phyloP scores from a whole-genome alignment of 2,888 invertebrate species.

The Nymphalis c-album region DNA sequence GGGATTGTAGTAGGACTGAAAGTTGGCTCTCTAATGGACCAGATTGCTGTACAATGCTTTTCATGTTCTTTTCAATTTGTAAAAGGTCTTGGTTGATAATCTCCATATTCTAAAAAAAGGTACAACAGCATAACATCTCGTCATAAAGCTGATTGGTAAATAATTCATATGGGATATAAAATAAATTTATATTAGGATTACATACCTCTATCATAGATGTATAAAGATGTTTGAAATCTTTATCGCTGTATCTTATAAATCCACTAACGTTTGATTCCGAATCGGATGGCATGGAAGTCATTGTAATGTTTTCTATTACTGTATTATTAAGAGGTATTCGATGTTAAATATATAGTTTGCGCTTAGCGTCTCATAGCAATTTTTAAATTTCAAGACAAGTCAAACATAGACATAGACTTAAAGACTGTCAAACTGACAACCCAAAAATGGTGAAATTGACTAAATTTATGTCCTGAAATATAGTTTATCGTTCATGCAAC shows the following conservation, averaged over 20 bases:
- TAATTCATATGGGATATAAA: too few species aligned
- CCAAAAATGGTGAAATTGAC: too few species aligned
- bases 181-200: not conserved
- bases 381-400: slow-evolving; percentile 13
- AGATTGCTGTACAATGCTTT: slow-evolving; percentile 55
- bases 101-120: slow-evolving; percentile 65
- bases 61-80: slow-evolving; percentile 68
- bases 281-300: slow-evolving; percentile 69
- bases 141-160: too few species aligned
- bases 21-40: slow-evolving; percentile 69
- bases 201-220: slow-evolving; percentile 64
- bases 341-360: not conserved
- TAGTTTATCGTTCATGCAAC: too few species aligned
- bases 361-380: slow-evolving; percentile 2
- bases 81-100: slow-evolving; percentile 68
- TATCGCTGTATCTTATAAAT: slow-evolving; percentile 67
- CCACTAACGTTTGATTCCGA: slow-evolving; percentile 75
- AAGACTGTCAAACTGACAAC: not conserved
- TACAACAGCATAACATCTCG: not conserved
- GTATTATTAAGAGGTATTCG: not conserved
- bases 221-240: slow-evolving; percentile 64
- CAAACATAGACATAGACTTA: not conserved
- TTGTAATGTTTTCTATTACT: slow-evolving; percentile 38
- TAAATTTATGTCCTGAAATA: too few species aligned
- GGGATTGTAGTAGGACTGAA: slow-evolving; percentile 56